A percentile compares a stretch with the other conserved stretches of the same genome.
phyloP scores from a whole-genome alignment of 2,888 invertebrate species.

The Tetragonula carbonaria region DNA sequence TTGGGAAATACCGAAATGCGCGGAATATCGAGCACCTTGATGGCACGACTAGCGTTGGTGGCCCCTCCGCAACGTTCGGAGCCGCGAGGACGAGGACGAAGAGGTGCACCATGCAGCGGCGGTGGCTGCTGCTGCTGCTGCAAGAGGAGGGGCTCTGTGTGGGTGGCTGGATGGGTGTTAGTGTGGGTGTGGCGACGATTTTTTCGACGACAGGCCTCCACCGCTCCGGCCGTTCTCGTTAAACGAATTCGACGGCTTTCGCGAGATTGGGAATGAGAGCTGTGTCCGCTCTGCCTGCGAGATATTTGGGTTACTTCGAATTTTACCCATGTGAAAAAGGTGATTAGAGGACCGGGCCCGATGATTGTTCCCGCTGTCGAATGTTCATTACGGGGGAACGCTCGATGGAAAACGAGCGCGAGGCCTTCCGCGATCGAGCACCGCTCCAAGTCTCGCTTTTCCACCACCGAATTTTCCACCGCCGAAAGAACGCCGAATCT shows the following conservation, averaged over 20 bases:
- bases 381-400: constrained; percentile 54
- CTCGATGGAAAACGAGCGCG: constrained; percentile 28
- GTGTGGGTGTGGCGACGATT: constrained; percentile 73
- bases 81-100: constrained; percentile 41
- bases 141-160: constrained; percentile 31
- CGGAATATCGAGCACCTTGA: constrained; percentile 77
- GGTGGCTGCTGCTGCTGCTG: constrained; percentile 26
- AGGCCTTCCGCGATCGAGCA: not conserved
- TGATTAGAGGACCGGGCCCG: constrained; percentile 57
- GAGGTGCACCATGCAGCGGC: constrained; percentile 41
- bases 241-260: constrained; percentile 73
- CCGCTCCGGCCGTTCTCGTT: constrained; percentile 71
- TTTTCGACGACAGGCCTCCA: constrained; percentile 74
- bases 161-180: constrained; percentile 57
- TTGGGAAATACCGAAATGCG: constrained; percentile 77
- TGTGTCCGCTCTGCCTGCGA: constrained; percentile 55
- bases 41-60: constrained; percentile 69
- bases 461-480: not conserved
- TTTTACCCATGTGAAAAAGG: constrained; percentile 62
- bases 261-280: constrained; percentile 71
- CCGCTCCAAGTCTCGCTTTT: constrained; percentile 5
- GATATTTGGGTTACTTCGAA: constrained; percentile 69
- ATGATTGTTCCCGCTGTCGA: constrained; percentile 57
- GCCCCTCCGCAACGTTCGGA: constrained; percentile 62
- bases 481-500: not conserved